Evolutionary conservation across 2,797 vertebrate species (phyloP).

Genomic region (Dryobates pubescens): DNA sequence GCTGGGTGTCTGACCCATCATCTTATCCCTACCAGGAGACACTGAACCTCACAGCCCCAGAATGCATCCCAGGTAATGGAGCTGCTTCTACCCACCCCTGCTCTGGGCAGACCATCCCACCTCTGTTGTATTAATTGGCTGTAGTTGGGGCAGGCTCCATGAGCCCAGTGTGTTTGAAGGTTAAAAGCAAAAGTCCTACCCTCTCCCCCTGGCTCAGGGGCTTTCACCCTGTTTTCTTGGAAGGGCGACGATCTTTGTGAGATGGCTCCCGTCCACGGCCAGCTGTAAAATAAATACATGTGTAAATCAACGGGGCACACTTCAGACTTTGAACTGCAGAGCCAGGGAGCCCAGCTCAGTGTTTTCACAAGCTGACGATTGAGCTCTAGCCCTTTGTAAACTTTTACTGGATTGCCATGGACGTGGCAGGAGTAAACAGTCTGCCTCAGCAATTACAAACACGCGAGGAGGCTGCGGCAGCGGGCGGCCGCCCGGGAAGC

Average conservation of each 20-base stretch:
- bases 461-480: constrained; percentile 9
- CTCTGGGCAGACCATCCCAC: background rate
- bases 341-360: background rate
- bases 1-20: background rate
- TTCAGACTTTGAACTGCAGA: constrained; percentile 73
- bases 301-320: constrained; percentile 8
- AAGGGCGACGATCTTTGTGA: background rate
- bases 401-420: constrained; percentile 53
- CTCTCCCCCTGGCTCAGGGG: background rate
- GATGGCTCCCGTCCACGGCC: background rate
- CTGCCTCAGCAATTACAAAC: constrained; percentile 65
- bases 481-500: background rate
- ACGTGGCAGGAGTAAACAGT: constrained; percentile 69
- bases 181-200: constrained; percentile 35
- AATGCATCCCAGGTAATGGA: fast-evolving
- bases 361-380: constrained; percentile 59
- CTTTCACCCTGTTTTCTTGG: constrained; percentile 27
- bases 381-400: constrained; percentile 69
- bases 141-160: background rate
- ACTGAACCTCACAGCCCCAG: fast-evolving
- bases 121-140: fast-evolving
- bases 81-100: background rate
- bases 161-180: background rate
- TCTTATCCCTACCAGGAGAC: background rate
- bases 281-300: constrained; percentile 25